Conservation (phyloP, 2,113 vertebrate species). For the Vulpes ferrilata region DNA sequence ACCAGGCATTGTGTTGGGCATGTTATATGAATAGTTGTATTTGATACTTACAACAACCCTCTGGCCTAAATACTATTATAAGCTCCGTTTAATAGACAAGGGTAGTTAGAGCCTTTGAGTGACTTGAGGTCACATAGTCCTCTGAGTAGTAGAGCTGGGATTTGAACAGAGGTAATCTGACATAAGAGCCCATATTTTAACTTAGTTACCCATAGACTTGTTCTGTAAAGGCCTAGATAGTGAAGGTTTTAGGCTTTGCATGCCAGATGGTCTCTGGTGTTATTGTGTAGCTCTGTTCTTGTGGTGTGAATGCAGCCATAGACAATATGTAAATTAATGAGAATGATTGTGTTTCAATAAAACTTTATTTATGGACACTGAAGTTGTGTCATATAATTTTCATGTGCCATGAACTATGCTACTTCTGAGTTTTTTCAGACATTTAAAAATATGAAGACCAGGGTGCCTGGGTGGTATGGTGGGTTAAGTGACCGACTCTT, state of each 20-base stretch:
- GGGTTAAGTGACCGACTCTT: neutral
- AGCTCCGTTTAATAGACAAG: neutral
- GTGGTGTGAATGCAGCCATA: conserved; percentile 39
- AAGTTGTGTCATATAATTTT: conserved; percentile 58
- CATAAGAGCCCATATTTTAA: neutral
- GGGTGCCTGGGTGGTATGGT: neutral
- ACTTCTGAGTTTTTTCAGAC: neutral
- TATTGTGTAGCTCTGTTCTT: neutral
- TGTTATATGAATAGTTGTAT: neutral
- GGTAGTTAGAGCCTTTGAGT: neutral
- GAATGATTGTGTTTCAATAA: conserved; percentile 32
- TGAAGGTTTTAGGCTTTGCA: conserved; percentile 18
- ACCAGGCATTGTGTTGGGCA: neutral
- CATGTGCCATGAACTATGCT: neutral
- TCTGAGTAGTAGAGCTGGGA: neutral
- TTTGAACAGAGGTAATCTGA: neutral
- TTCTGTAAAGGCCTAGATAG: neutral
- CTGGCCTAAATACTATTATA: neutral
- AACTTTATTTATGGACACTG: conserved; percentile 33
- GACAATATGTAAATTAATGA: conserved; percentile 42
- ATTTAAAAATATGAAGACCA: conserved; percentile 46
- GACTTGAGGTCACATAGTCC: conserved; percentile 5
- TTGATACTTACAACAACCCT: neutral
- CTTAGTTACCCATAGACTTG: neutral
- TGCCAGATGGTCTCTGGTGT: neutral